Evolutionary conservation across 1,140 invertebrate species (phyloP).

Genomic region (Drosophila seguyi): DNA sequence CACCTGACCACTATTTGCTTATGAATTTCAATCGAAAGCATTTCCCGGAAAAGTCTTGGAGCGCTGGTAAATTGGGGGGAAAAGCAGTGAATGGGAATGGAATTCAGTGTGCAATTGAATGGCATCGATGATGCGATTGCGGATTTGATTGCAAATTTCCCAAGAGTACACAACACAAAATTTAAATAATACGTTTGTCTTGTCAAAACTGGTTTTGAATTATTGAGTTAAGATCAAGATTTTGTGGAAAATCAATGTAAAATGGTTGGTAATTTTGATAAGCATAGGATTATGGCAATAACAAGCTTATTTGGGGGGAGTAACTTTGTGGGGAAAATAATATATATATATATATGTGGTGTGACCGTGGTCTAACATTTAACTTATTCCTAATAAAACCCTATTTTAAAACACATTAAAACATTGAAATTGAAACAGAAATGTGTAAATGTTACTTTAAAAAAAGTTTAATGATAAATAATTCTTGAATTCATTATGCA

Average conservation of each 20-base stretch:
- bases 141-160: slow-evolving; percentile 32
- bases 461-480: too few relatives aligned
- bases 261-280: background rate
- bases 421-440: too few relatives aligned
- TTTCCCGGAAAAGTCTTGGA: slow-evolving; percentile 54
- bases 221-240: background rate
- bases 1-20: slow-evolving; percentile 43
- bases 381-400: too few relatives aligned
- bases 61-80: background rate
- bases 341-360: too few relatives aligned
- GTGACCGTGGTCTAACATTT: too few relatives aligned
- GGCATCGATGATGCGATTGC: slow-evolving; percentile 45
- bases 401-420: too few relatives aligned
- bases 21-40: slow-evolving; percentile 37
- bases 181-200: background rate
- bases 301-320: background rate
- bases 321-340: too few relatives aligned
- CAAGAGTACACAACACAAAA: slow-evolving; percentile 21
- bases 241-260: background rate
- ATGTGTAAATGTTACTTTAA: too few relatives aligned
- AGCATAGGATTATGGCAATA: background rate
- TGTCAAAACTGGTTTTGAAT: background rate
- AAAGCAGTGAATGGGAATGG: slow-evolving; percentile 9
- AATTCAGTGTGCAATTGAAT: slow-evolving; percentile 55
- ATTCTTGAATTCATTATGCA: too few relatives aligned